Conservation (phyloP, 1,140 invertebrate species). For the Acromyrmex charruanus region DNA sequence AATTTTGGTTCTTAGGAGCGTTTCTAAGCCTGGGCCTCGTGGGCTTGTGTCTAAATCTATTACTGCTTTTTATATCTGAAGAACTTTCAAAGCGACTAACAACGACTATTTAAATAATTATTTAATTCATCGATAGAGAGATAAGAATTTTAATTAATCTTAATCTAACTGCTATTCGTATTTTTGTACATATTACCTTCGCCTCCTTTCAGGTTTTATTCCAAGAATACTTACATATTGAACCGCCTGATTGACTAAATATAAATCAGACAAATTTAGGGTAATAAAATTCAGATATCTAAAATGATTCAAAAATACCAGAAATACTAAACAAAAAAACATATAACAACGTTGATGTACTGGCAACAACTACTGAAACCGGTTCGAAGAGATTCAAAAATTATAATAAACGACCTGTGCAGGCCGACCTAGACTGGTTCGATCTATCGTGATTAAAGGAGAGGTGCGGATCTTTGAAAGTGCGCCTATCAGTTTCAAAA, state of each 20-base stretch:
- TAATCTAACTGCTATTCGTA: background rate
- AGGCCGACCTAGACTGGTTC: constrained; percentile 47
- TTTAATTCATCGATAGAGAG: background rate
- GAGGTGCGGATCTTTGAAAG: constrained; percentile 22
- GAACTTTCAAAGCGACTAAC: background rate
- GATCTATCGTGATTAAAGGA: constrained; percentile 40
- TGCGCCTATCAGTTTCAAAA: constrained; percentile 12
- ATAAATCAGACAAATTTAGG: background rate
- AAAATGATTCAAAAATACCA: background rate
- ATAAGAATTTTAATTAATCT: constrained; percentile 9
- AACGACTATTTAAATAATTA: background rate
- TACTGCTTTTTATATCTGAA: background rate
- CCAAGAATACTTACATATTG: background rate
- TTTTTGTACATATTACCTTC: background rate
- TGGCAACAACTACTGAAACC: constrained; percentile 37
- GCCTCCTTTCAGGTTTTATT: background rate
- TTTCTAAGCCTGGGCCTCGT: too few relatives aligned
- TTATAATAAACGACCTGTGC: constrained; percentile 37
- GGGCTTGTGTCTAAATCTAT: too few relatives aligned
- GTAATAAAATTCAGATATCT: background rate
- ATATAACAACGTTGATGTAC: constrained; percentile 15
- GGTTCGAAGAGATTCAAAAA: constrained; percentile 38
- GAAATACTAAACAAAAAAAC: background rate
- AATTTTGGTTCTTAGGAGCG: too few relatives aligned
- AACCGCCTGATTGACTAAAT: background rate